Conservation (phyloP, 2,888 invertebrate genomes). For the Thelaira solivaga region DNA sequence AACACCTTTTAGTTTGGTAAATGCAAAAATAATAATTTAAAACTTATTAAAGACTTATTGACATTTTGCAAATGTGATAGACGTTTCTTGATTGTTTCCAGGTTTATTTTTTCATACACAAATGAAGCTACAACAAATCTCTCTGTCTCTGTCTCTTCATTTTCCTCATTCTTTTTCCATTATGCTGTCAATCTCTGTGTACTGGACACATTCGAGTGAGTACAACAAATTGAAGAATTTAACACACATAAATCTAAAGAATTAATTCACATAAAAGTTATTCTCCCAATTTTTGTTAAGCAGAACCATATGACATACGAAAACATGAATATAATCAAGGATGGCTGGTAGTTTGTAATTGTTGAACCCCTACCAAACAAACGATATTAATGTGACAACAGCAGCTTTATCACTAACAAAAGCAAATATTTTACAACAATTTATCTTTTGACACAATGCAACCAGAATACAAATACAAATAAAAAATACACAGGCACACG, state of each 20-base stretch:
- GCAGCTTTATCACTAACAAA: background rate
- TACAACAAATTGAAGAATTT: background rate
- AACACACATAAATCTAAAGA: background rate
- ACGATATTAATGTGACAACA: constrained; percentile 15
- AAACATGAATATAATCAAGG: background rate
- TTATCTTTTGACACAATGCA: constrained; percentile 16
- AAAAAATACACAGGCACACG: no score
- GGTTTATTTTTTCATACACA: background rate
- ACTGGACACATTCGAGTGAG: background rate
- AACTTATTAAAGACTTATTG: background rate
- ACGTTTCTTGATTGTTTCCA: background rate
- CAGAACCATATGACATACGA: no score
- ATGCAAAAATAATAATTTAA: background rate
- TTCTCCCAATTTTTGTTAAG: no score
- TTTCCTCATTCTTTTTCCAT: background rate
- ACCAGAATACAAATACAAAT: constrained; percentile 4
- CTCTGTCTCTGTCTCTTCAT: background rate
- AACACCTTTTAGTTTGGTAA: no score
- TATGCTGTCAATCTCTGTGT: background rate
- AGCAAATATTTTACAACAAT: constrained; percentile 34
- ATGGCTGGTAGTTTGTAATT: constrained; percentile 1
- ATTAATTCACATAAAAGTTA: background rate
- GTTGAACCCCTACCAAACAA: constrained; percentile 23
- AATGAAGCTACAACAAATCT: background rate
- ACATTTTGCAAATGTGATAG: background rate